These are phyloP conservation scores for Tiliacea citrago DNA, from an alignment of 2,888 invertebrate species.

Conservation along the genomic window DNA sequence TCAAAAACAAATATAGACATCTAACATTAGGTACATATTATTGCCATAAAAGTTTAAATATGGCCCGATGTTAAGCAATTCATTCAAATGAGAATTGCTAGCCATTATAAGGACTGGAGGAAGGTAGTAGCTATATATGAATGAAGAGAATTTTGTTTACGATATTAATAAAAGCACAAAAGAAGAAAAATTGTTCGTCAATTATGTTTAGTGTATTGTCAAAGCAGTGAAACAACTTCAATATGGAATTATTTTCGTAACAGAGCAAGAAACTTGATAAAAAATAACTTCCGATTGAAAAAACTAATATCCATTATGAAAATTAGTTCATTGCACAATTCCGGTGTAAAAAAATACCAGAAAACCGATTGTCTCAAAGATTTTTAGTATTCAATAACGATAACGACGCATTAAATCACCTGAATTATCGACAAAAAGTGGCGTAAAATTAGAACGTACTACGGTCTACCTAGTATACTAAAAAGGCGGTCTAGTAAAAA, in stretches of 20 bases:
- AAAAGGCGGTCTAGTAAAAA: slow-evolving; percentile 50
- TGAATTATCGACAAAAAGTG: slow-evolving; percentile 47
- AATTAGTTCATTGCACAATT: slow-evolving; percentile 4
- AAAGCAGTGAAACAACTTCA: neutral
- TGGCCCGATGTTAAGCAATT: slow-evolving; percentile 28
- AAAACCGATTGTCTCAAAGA: slow-evolving; percentile 16
- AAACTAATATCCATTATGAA: neutral
- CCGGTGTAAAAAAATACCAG: slow-evolving; percentile 14
- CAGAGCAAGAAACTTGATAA: slow-evolving; percentile 1
- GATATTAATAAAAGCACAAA: slow-evolving; percentile 21
- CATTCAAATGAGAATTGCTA: slow-evolving; percentile 47
- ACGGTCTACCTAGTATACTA: slow-evolving; percentile 46
- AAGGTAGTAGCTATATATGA: slow-evolving; percentile 6
- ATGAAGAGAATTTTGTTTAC: slow-evolving; percentile 19
- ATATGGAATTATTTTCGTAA: neutral
- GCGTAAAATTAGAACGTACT: slow-evolving; percentile 48
- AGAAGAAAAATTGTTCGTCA: neutral
- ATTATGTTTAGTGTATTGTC: slow-evolving; percentile 20
- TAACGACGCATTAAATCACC: slow-evolving; percentile 27
- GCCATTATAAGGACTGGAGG: slow-evolving; percentile 20
- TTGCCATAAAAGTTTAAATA: slow-evolving; percentile 58
- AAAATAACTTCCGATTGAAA: slow-evolving; percentile 1
- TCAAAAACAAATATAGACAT: slow-evolving; percentile 31
- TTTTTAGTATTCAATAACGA: slow-evolving; percentile 15
- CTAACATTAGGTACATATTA: slow-evolving; percentile 25